Evolutionary conservation across 2,797 vertebrate species (phyloP).

Genomic region (Phalanger gymnotis): DNA sequence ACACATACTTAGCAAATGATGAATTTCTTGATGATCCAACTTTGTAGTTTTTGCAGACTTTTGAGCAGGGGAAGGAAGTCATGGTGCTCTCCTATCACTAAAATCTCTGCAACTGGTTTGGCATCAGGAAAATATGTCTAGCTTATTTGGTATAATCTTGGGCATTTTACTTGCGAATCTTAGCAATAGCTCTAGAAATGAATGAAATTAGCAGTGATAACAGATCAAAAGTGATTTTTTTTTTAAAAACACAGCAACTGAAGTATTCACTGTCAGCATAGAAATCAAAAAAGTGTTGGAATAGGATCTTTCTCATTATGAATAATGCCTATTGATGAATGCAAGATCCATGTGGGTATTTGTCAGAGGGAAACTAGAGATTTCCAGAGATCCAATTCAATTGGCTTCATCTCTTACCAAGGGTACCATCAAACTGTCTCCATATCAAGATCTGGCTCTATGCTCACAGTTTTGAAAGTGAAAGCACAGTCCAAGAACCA

Average conservation of each 20-base stretch:
- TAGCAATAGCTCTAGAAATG: background rate
- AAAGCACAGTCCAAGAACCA: conserved; percentile 39
- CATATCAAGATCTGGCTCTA: conserved; percentile 5
- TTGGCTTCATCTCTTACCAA: conserved; percentile 47
- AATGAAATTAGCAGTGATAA: background rate
- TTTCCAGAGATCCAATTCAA: conserved; percentile 41
- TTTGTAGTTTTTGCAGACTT: background rate
- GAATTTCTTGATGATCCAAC: background rate
- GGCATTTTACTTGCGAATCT: background rate
- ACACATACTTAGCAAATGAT: background rate
- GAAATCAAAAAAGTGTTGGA: conserved; percentile 30
- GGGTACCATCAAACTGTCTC: conserved; percentile 46
- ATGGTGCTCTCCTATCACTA: background rate
- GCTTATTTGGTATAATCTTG: background rate
- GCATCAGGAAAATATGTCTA: conserved; percentile 6
- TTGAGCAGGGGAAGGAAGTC: background rate
- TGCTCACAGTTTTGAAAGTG: conserved; percentile 13
- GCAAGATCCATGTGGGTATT: conserved; percentile 32
- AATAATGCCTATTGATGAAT: conserved; percentile 29
- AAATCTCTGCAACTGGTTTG: background rate
- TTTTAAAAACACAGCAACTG: conserved; percentile 8
- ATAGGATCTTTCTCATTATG: conserved; percentile 8
- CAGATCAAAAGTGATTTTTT: conserved; percentile 47
- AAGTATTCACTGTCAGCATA: conserved; percentile 12
- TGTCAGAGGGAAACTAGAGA: conserved; percentile 35